Conservation (phyloP, 1,140 invertebrate genomes). For the Lordiphosa collinella region DNA sequence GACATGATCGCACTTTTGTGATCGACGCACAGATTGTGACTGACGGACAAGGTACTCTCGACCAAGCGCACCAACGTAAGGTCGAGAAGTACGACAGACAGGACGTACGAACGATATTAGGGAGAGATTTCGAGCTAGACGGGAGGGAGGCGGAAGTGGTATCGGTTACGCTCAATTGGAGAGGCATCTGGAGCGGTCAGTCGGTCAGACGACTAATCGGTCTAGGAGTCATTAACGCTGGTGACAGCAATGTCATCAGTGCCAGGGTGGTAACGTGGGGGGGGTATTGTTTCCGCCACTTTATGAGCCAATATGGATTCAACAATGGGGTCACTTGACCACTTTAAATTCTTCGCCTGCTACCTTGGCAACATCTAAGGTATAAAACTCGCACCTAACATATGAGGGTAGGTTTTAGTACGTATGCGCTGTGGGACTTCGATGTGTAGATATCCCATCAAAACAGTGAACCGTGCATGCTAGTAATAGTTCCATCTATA, state of each 20-base stretch:
- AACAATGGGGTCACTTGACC: not conserved
- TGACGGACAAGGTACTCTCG: not conserved
- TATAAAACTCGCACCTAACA: not conserved
- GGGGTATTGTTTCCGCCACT: not conserved
- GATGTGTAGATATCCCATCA: not conserved
- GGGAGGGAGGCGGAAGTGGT: not conserved
- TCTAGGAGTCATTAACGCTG: not conserved
- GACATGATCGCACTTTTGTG: conserved; percentile 6
- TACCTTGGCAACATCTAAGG: not conserved
- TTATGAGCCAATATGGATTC: not conserved
- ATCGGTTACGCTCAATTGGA: conserved; percentile 4
- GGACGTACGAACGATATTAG: not conserved
- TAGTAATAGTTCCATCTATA: not conserved
- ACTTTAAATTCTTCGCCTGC: not conserved
- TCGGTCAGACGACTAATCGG: conserved; percentile 5
- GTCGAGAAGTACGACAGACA: conserved; percentile 8
- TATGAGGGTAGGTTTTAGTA: not conserved
- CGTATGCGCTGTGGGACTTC: not conserved
- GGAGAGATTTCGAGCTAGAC: not conserved
- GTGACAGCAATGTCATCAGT: conserved; percentile 1
- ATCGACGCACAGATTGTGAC: conserved; percentile 6
- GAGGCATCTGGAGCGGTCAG: conserved; percentile 5
- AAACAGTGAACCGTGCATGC: not conserved
- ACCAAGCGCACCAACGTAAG: conserved; percentile 5
- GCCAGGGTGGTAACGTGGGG: not conserved